These are phyloP conservation scores for Lasius fuliginosus DNA, from an alignment of 2,888 invertebrate genomes.

Conservation along the genomic window DNA sequence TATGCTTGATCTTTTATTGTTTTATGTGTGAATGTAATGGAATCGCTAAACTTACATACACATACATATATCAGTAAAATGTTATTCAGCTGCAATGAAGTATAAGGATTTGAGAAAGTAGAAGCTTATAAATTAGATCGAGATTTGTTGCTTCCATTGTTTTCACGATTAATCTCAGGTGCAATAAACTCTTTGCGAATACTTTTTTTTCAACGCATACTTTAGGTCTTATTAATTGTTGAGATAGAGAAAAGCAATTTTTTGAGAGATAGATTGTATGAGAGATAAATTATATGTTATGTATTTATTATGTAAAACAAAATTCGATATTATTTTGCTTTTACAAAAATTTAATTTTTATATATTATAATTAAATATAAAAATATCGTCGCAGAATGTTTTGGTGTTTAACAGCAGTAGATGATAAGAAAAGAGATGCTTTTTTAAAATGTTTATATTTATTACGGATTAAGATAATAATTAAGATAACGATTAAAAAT, in stretches of 20 bases:
- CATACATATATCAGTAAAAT: constrained; percentile 1
- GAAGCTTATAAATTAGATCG: constrained; percentile 28
- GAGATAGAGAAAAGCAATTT: neutral
- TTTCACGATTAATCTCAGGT: constrained; percentile 5
- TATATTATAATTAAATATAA: neutral
- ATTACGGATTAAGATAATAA: neutral
- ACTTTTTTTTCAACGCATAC: neutral
- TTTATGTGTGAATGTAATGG: neutral
- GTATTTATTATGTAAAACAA: neutral
- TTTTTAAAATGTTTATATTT: neutral
- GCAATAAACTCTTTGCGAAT: neutral
- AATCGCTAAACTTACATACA: neutral
- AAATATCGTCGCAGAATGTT: neutral
- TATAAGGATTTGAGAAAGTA: constrained; percentile 42
- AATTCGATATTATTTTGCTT: neutral
- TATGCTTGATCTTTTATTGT: constrained; percentile 26
- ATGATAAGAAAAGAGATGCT: neutral
- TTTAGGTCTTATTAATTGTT: constrained; percentile 20
- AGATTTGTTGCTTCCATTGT: constrained; percentile 24
- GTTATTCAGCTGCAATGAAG: neutral
- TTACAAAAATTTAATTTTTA: neutral
- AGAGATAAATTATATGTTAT: neutral
- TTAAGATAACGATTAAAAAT: neutral
- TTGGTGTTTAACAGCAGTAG: neutral
- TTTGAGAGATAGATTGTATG: neutral